Conservation (phyloP, 1,140 invertebrate genomes). For the Carposina sasakii region DNA sequence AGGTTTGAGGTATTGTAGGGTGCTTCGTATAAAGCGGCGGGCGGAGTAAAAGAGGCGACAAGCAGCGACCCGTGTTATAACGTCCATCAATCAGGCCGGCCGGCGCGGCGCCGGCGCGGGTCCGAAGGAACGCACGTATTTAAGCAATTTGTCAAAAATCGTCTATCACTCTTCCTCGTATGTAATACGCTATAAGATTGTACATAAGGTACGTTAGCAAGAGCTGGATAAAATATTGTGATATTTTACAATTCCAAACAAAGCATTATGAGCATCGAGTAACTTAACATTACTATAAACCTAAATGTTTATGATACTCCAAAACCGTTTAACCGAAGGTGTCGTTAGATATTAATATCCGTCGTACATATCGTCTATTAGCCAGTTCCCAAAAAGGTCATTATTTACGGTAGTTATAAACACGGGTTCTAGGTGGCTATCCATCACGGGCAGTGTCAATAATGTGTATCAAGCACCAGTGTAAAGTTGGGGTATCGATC, state of each 20-base stretch:
- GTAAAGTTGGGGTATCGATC: constrained; percentile 52
- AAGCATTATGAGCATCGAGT: too few relatives aligned
- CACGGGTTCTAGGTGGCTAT: constrained; percentile 39
- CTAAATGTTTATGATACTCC: too few relatives aligned
- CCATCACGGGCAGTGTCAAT: constrained; percentile 50
- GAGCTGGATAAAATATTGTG: too few relatives aligned
- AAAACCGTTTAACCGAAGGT: too few relatives aligned
- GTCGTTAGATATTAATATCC: constrained; percentile 23
- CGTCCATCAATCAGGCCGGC: constrained; percentile 36
- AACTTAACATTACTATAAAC: too few relatives aligned
- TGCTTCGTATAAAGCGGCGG: constrained; percentile 27
- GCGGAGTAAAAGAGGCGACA: too few relatives aligned
- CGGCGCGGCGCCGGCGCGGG: constrained; percentile 14
- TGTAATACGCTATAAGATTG: too few relatives aligned
- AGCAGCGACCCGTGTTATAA: constrained; percentile 30
- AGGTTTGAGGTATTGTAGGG: constrained; percentile 58
- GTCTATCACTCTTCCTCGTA: constrained; percentile 23
- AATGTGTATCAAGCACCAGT: constrained; percentile 31
- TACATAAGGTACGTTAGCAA: too few relatives aligned
- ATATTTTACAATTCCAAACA: too few relatives aligned
- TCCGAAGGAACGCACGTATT: constrained; percentile 29
- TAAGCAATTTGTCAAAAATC: constrained; percentile 39
- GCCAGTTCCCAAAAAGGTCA: constrained; percentile 20
- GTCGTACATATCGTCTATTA: constrained; percentile 21
- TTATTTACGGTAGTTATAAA: constrained; percentile 38